A percentile compares a stretch with the other conserved stretches of the same genome.
These are phyloP conservation scores for Centropyge bicolor DNA, from an alignment of 2,797 vertebrate species.

Conservation along the genomic window DNA sequence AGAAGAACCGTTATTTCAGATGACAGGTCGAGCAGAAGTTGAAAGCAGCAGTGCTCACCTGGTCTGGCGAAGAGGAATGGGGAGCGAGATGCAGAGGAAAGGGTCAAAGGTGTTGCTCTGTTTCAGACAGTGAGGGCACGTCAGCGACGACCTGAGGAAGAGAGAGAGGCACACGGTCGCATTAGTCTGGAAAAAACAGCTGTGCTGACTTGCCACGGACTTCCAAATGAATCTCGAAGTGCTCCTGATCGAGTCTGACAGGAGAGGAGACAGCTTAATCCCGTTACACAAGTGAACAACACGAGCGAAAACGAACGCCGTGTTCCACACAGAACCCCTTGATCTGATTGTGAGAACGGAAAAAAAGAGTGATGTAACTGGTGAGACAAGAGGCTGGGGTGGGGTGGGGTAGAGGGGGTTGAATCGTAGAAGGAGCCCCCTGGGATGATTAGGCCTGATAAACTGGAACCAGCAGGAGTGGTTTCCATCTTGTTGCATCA, in stretches of 20 bases:
- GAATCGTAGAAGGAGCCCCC: constrained; percentile 35
- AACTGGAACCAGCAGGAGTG: constrained; percentile 40
- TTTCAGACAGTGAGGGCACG: constrained; percentile 96
- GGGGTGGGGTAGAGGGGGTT: constrained; percentile 28
- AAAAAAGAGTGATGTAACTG: constrained; percentile 65
- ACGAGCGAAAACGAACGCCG: constrained; percentile 21
- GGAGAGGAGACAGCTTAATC: constrained; percentile 43
- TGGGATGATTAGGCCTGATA: constrained; percentile 27
- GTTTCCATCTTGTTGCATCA: constrained; percentile 83
- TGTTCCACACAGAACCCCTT: constrained; percentile 32
- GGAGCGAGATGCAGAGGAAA: constrained; percentile 96
- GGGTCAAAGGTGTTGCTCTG: constrained; percentile 99
- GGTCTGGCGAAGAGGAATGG: constrained; percentile 94
- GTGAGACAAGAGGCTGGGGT: constrained; percentile 35
- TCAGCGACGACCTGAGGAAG: constrained; percentile 92
- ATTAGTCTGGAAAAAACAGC: constrained; percentile 19
- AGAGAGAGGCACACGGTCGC: constrained; percentile 23
- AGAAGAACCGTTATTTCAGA: neutral
- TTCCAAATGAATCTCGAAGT: constrained; percentile 34
- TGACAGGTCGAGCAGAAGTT: neutral
- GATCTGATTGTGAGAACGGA: constrained; percentile 62
- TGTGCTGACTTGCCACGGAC: constrained; percentile 17
- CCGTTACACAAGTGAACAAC: constrained; percentile 43
- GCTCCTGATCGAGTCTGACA: constrained; percentile 39
- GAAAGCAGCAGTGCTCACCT: constrained; percentile 83